Conservation (phyloP, 2,113 vertebrate genomes). For the Sander vitreus region DNA sequence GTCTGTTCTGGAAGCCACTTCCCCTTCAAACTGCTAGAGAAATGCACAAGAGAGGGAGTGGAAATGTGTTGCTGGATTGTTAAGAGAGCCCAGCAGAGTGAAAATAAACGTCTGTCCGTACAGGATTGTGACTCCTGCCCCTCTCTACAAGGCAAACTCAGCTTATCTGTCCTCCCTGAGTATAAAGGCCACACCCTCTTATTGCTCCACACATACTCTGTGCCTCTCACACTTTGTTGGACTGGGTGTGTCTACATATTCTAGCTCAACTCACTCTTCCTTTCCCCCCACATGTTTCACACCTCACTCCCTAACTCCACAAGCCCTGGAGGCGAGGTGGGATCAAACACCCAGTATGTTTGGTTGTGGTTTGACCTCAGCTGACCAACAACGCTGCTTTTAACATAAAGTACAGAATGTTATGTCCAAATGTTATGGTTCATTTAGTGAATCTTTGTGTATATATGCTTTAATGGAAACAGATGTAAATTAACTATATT, state of each 20-base stretch:
- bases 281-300: constrained; percentile 45
- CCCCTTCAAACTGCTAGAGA: constrained; percentile 25
- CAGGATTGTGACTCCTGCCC: constrained; percentile 60
- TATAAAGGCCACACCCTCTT: constrained; percentile 78
- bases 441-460: not conserved
- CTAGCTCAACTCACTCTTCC: constrained; percentile 57
- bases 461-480: not conserved
- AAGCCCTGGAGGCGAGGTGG: constrained; percentile 45
- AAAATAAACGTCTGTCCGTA: constrained; percentile 44
- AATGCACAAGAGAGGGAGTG: constrained; percentile 12
- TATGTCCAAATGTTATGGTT: not conserved
- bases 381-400: not conserved
- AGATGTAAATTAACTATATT: not conserved
- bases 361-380: constrained; percentile 3
- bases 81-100: constrained; percentile 23
- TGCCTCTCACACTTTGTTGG: constrained; percentile 70
- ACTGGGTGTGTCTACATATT: constrained; percentile 77
- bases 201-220: constrained; percentile 76
- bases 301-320: constrained; percentile 22
- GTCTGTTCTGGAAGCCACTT: constrained; percentile 24
- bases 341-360: constrained; percentile 28
- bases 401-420: not conserved
- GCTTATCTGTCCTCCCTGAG: constrained; percentile 68
- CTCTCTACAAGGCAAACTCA: constrained; percentile 65
- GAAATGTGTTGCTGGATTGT: constrained; percentile 25